Evolutionary conservation across 2,113 vertebrate species (phyloP).

Genomic region (Nyctereutes procyonoides): DNA sequence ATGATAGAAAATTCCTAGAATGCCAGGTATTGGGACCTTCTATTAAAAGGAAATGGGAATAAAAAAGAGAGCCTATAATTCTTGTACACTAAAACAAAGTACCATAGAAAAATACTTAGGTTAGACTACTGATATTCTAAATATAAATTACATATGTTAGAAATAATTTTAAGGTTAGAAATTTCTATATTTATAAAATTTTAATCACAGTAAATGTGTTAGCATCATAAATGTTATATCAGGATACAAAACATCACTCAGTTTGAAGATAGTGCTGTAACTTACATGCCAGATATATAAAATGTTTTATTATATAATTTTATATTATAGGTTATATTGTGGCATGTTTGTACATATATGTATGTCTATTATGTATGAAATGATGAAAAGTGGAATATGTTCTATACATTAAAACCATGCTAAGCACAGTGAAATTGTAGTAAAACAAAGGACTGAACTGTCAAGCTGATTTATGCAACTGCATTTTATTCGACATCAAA

Average conservation of each 20-base stretch:
- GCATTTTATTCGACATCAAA: not conserved
- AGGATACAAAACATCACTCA: not conserved
- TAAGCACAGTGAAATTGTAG: not conserved
- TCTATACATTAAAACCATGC: not conserved
- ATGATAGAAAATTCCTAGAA: constrained; percentile 64
- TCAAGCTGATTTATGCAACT: not conserved
- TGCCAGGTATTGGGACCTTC: constrained; percentile 1
- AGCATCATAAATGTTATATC: not conserved
- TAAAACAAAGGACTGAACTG: not conserved
- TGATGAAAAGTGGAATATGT: not conserved
- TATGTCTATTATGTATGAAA: not conserved
- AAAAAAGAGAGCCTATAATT: not conserved
- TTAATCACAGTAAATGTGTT: not conserved
- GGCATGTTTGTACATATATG: not conserved
- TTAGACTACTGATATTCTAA: not conserved
- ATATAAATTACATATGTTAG: not conserved
- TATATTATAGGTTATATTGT: not conserved
- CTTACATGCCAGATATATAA: not conserved
- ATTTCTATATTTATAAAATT: not conserved
- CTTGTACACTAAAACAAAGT: not conserved
- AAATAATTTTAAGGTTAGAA: not conserved
- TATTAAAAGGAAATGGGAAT: not conserved
- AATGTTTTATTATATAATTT: not conserved
- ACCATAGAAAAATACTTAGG: not conserved
- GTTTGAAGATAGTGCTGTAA: not conserved